Evolutionary conservation across 2,888 invertebrate genomes (phyloP).

Genomic region (Agonopterix subpropinquella): DNA sequence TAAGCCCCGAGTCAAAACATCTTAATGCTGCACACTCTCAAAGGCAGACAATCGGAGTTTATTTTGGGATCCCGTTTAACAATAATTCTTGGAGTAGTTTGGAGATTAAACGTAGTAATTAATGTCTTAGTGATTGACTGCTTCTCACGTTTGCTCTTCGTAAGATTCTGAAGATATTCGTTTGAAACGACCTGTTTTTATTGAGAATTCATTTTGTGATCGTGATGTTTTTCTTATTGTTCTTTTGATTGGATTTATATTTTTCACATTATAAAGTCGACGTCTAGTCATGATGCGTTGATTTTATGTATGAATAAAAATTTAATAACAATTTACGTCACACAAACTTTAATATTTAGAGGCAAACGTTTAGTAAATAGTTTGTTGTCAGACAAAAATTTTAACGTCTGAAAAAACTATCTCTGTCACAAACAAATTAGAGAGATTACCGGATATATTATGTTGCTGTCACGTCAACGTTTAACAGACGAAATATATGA

Average conservation of each 20-base stretch:
- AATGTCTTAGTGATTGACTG: conserved; percentile 60
- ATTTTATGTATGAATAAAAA: no score
- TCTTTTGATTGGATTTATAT: no score
- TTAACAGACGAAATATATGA: conserved; percentile 10
- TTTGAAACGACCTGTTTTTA: conserved; percentile 8
- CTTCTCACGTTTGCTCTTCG: conserved; percentile 28
- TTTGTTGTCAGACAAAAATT: no score
- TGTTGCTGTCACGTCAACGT: conserved; percentile 8
- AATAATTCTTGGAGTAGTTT: conserved; percentile 46
- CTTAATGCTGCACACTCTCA: conserved; percentile 15
- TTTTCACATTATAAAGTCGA: no score
- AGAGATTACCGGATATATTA: neutral
- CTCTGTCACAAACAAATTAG: no score
- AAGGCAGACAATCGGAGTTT: conserved; percentile 40
- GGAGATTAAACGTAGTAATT: conserved; percentile 55
- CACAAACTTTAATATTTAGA: no score
- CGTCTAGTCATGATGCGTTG: no score
- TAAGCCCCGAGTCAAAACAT: conserved; percentile 54
- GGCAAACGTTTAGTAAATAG: no score
- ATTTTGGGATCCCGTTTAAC: conserved; percentile 45
- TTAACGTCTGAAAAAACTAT: no score
- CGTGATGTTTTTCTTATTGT: no score
- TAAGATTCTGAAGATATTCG: conserved; percentile 25
- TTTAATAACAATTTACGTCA: no score
- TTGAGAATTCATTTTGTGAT: neutral